Conservation (phyloP, 2,113 vertebrate species). For the Forbesichthys agassizii region DNA sequence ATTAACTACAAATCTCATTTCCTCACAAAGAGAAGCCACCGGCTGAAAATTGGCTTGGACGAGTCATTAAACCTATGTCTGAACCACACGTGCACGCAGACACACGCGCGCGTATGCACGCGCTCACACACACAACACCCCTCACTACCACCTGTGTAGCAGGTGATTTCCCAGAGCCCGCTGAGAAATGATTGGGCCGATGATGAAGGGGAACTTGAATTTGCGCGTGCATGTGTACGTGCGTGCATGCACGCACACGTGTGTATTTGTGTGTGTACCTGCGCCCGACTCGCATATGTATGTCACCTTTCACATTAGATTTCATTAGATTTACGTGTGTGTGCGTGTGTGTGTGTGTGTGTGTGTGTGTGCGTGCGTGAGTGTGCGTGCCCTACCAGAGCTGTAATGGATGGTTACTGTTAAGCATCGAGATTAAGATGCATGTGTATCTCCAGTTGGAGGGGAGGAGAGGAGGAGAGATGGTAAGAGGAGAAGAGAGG, state of each 20-base stretch:
- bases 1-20: slow-evolving; percentile 75
- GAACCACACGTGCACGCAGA: slow-evolving; percentile 22
- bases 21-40: slow-evolving; percentile 66
- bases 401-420: slow-evolving; percentile 30
- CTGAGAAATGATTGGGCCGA: slow-evolving; percentile 51
- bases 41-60: slow-evolving; percentile 71
- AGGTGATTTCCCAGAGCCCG: slow-evolving; percentile 37
- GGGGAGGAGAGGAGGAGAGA: neutral
- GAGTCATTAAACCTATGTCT: slow-evolving; percentile 72
- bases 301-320: slow-evolving; percentile 12
- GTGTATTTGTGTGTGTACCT: slow-evolving; percentile 4
- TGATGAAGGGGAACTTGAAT: slow-evolving; percentile 31
- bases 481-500: too few species aligned
- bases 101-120: neutral
- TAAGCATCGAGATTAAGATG: slow-evolving; percentile 30
- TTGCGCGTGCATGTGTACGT: neutral
- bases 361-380: slow-evolving; percentile 5
- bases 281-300: neutral
- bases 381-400: slow-evolving; percentile 3
- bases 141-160: slow-evolving; percentile 29
- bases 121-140: slow-evolving; percentile 35
- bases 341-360: slow-evolving; percentile 19
- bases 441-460: neutral
- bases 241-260: slow-evolving; percentile 10
- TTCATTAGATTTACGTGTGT: slow-evolving; percentile 8